These are phyloP conservation scores for Volucella bombylans DNA, from an alignment of 2,888 invertebrate genomes.

Conservation along the genomic window DNA sequence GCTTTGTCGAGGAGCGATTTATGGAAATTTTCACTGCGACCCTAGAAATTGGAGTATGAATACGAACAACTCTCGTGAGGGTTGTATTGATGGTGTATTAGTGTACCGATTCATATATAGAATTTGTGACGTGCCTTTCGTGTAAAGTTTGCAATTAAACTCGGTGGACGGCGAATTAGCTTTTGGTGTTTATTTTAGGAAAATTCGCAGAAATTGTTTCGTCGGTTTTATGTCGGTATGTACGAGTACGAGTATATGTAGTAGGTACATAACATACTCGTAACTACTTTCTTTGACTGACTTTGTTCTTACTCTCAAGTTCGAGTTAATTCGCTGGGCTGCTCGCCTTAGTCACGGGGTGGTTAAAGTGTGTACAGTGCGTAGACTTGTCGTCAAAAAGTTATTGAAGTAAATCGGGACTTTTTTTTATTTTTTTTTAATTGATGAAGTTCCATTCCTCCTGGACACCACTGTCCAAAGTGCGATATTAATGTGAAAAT, in stretches of 20 bases:
- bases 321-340: constrained; percentile 45
- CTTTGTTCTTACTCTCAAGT: constrained; percentile 53
- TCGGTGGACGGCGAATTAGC: constrained; percentile 27
- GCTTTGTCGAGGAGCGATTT: constrained; percentile 56
- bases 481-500: constrained; percentile 8
- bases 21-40: constrained; percentile 55
- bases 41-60: constrained; percentile 13
- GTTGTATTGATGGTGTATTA: constrained; percentile 13
- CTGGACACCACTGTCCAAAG: background rate
- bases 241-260: too few species aligned
- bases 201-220: constrained; percentile 30
- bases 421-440: constrained; percentile 34
- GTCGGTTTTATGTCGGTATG: background rate
- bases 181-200: constrained; percentile 5
- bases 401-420: constrained; percentile 9
- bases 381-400: constrained; percentile 35
- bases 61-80: background rate
- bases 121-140: constrained; percentile 28
- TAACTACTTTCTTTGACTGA: constrained; percentile 23
- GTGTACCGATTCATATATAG: background rate
- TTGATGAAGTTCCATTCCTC: constrained; percentile 30
- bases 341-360: background rate
- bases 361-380: background rate
- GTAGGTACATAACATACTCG: too few species aligned
- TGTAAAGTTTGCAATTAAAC: constrained; percentile 41